Evolutionary conservation across 2,888 invertebrate species (phyloP), one percentile per base, ranked within the genome.

Genomic region (Vannuccia rotundouncinata): DNA sequence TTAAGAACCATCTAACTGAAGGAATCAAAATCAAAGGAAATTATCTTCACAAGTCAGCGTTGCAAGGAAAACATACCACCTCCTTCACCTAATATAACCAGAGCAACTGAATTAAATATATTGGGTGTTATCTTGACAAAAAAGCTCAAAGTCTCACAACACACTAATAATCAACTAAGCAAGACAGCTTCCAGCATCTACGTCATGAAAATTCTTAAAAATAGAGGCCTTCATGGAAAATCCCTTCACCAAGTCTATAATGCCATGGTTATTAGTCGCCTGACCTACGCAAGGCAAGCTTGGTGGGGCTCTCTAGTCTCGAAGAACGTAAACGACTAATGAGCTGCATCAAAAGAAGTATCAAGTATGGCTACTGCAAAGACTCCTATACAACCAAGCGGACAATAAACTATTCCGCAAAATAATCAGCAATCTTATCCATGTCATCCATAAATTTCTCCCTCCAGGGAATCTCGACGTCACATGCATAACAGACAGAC

Each of bases 61-160:
- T 66, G 66, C 66, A 66, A 66, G 25, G 66, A 66, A 66, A n/a
- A 66, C 66, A 66, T 66, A 66, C 66, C 10, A 45, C 45, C 45
- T 45, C 17, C 45, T 45, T 17, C 45, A 10, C 10, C 17, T 66
- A n/a, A 66, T 22, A n/a, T 66, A 66, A 66, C 66, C 66, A 66
- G 66, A 66, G 25, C 10, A 22, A 66, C 66, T 66, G 66, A 66
- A 66, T 66, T 66, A 66, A 66, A 66, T 66, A 22, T 66, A 5
- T 66, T 66, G 66, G 66, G 66, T 66, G 66, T 66, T 66, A 66
- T 27, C 66, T 66, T 66, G 22, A 66, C 66, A 66, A 27, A 66
- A 66, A 66, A 66, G 17, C 66, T 66, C 66, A 66, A n/a, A 66
- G 66, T 66, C 25, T 66, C 66, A 5, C 25, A 66, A 22, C 25